Base-by-base conservation (phyloP, 1,140 invertebrate species). In the Tribolium madens region DNA sequence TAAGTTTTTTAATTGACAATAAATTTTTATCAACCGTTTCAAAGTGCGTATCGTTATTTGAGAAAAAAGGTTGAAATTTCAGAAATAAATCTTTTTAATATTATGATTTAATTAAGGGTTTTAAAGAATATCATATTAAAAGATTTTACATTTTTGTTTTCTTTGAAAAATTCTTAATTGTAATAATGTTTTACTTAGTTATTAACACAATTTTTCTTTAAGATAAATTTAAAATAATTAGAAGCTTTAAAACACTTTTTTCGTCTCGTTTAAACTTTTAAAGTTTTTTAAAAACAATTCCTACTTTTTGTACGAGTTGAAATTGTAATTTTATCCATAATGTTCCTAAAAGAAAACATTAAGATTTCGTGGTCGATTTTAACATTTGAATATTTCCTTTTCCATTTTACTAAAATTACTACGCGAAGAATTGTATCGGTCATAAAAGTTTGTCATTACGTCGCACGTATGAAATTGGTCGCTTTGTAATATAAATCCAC, bases 401-500 rank as follows among this genome's bases (percentile, higher is more conserved):
- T 64, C 26, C 57, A 64, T 64, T 64, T 64, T 7, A 64, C 31
- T 26, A 64, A 64, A 64, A 64, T 64, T 64, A 64, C 57, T 33
- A 12, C 31, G 57, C 13, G n/a, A 33, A 33, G 57, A 64, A 64
- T 33, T 64, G 57, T 64, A 64, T 64, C 57, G 57, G 57, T 42
- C 57, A 64, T 64, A 64, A 64, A 64, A 64, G 33, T 26, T 64
- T 26, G 57, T 33, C 57, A 64, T 64, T 64, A 64, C 6, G 31
- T 64, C 17, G 26, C 26, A 33, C 57, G 57, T 64, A 64, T 64
- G 57, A 64, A 64, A 64, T 14, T 64, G 57, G 9, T 64, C 57
- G 57, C 57, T 64, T 64, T 64, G 57, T 64, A 64, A 64, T 64
- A 64, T 64, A 64, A 64, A 64, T 64, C 57, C 26, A 64, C 57